Percentiles rank a stretch among this genome's conserved stretches.
Evolutionary conservation across 2,113 vertebrate species (phyloP).

Genomic region (Diadophis punctatus): DNA sequence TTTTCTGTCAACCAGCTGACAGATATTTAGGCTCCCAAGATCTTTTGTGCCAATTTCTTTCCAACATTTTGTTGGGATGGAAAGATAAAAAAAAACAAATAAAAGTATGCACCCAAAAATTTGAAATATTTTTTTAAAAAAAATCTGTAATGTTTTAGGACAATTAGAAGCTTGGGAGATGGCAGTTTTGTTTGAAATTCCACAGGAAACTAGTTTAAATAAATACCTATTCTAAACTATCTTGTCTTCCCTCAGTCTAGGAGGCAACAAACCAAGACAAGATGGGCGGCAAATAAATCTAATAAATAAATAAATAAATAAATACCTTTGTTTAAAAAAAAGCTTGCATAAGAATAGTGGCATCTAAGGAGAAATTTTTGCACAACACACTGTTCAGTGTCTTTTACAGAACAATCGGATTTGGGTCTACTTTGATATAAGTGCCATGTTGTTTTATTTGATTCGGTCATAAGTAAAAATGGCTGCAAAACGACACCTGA

Average conservation of each 20-base stretch:
- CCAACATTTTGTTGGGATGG: background rate
- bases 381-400: background rate
- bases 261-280: background rate
- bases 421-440: background rate
- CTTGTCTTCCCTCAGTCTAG: background rate
- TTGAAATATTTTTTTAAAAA: background rate
- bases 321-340: background rate
- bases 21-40: background rate
- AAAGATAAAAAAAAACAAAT: background rate
- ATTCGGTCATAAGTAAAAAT: background rate
- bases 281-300: background rate
- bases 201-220: background rate
- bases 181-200: background rate
- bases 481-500: background rate
- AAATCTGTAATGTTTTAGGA: background rate
- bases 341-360: background rate
- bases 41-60: background rate
- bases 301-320: background rate
- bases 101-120: background rate
- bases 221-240: background rate
- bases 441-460: background rate
- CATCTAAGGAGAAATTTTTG: background rate
- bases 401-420: background rate
- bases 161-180: background rate
- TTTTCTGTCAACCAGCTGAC: background rate